A percentile compares a stretch with the other conserved stretches of the same genome.
Conservation (phyloP, 2,113 vertebrate species). For the Festucalex cinctus region DNA sequence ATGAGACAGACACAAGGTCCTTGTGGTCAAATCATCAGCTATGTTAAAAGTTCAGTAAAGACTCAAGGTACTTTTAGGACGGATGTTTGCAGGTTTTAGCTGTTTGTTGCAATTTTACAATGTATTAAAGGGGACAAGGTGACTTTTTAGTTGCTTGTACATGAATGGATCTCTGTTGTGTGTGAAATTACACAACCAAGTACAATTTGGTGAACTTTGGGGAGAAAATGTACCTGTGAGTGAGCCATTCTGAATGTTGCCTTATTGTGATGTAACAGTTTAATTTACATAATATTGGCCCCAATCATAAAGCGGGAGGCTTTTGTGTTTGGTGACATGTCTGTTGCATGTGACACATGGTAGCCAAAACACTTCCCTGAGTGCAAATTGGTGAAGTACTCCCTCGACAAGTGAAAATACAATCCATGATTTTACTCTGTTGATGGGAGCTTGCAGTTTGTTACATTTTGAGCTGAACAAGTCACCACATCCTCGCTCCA, state of each 20-base stretch:
- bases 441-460: not conserved
- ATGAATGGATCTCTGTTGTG: not conserved
- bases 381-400: no score
- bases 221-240: no score
- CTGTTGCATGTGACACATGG: no score
- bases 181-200: not conserved
- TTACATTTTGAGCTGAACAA: not conserved
- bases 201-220: not conserved
- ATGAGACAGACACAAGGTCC: not conserved
- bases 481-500: not conserved
- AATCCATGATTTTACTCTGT: not conserved
- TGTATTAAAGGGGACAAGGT: not conserved
- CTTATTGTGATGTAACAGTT: no score
- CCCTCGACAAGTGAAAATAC: no score
- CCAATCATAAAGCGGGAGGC: no score
- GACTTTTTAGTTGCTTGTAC: not conserved
- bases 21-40: slow-evolving; percentile 11
- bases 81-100: not conserved
- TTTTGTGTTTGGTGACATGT: no score
- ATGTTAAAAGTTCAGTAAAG: slow-evolving; percentile 7
- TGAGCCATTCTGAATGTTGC: no score
- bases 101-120: not conserved
- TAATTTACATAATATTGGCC: no score
- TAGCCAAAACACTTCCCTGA: no score
- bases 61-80: not conserved